Evolutionary conservation across 2,113 vertebrate genomes (phyloP).

Genomic region (Nyctibius bracteatus): DNA sequence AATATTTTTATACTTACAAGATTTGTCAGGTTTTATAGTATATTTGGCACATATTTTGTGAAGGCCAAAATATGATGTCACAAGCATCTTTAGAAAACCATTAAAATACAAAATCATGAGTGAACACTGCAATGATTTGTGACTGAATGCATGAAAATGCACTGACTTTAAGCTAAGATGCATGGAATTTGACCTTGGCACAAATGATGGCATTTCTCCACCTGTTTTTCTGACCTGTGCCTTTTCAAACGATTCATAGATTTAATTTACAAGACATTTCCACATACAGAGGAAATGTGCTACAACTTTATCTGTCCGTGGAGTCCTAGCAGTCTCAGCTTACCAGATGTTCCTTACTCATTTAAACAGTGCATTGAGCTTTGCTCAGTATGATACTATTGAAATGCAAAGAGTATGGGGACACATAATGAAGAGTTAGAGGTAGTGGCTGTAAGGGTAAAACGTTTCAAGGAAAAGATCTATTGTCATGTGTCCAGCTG

Average conservation of each 20-base stretch:
- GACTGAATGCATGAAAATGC: neutral
- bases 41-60: neutral
- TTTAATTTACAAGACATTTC: constrained; percentile 44
- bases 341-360: constrained; percentile 54
- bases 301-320: constrained; percentile 3
- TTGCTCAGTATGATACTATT: constrained; percentile 46
- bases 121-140: neutral
- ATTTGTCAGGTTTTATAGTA: neutral
- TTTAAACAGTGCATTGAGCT: constrained; percentile 31
- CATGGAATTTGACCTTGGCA: constrained; percentile 34
- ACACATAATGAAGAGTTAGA: constrained; percentile 17
- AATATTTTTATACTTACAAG: neutral
- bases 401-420: constrained; percentile 10
- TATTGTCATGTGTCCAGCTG: neutral
- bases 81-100: neutral
- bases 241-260: neutral
- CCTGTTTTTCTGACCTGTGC: neutral
- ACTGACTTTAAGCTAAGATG: neutral
- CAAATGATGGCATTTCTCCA: neutral
- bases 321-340: constrained; percentile 36
- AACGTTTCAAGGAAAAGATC: neutral
- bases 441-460: neutral
- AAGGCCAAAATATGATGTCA: neutral
- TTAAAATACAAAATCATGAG: neutral
- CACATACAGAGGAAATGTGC: neutral